A percentile compares a stretch with the other conserved stretches of the same genome.
phyloP scores from a whole-genome alignment of 2,888 invertebrate genomes.

The Ophion obscuratus region DNA sequence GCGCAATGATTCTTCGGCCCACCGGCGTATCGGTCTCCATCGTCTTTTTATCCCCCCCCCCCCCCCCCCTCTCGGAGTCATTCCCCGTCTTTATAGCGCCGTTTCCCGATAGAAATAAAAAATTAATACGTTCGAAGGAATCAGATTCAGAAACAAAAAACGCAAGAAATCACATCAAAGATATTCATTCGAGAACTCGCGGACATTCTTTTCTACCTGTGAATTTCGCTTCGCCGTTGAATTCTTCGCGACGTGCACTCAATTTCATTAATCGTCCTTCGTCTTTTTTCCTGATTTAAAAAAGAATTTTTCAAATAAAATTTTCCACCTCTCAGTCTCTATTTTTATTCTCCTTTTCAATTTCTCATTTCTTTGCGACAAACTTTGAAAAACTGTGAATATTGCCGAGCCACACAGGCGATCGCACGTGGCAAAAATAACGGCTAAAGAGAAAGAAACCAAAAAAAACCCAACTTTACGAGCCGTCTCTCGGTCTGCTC shows the following conservation, averaged over 20 bases:
- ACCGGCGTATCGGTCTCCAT: slow-evolving; percentile 52
- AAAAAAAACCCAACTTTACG: neutral
- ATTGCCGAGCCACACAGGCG: too few relatives aligned
- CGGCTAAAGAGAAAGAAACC: neutral
- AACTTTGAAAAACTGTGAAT: too few relatives aligned
- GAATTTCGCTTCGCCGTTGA: too few relatives aligned
- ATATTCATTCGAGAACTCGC: too few relatives aligned
- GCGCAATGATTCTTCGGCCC: slow-evolving; percentile 53
- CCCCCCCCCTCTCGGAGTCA: slow-evolving; percentile 9
- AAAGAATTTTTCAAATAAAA: too few relatives aligned
- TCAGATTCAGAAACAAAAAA: neutral
- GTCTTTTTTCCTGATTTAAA: too few relatives aligned
- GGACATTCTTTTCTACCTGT: too few relatives aligned
- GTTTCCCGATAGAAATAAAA: neutral
- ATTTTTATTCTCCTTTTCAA: neutral
- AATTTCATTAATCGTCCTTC: too few relatives aligned
- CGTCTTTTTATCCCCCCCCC: slow-evolving; percentile 16
- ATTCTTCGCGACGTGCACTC: too few relatives aligned
- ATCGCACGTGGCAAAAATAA: too few relatives aligned
- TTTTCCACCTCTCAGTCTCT: too few relatives aligned
- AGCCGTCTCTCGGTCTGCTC: neutral
- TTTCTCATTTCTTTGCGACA: too few relatives aligned
- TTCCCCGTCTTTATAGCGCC: slow-evolving; percentile 21
- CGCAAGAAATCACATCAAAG: slow-evolving; percentile 23
- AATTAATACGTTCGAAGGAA: slow-evolving; percentile 10